A percentile compares a stretch with the other conserved stretches of the same genome.
phyloP scores from a whole-genome alignment of 2,888 invertebrate species.

The Noctua janthina region DNA sequence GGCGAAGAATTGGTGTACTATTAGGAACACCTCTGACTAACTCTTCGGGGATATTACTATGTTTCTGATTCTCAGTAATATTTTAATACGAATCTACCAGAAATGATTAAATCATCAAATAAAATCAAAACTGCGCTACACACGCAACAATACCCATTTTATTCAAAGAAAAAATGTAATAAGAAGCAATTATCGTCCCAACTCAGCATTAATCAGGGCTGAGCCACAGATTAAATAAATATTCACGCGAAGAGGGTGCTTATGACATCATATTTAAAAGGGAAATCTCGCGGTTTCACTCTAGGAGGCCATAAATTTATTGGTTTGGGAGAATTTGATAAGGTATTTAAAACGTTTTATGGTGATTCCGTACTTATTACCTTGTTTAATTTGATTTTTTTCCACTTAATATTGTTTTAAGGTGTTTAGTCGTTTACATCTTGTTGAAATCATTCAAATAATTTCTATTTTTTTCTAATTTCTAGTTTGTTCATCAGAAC shows the following conservation, averaged over 20 bases:
- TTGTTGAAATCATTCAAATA: neutral
- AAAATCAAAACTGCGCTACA: neutral
- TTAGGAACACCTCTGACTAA: neutral
- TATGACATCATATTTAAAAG: conserved; percentile 34
- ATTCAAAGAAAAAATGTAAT: conserved; percentile 32
- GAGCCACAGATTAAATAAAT: conserved; percentile 44
- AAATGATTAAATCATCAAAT: neutral
- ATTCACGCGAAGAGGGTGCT: conserved; percentile 32
- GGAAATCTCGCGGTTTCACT: conserved; percentile 18
- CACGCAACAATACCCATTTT: neutral
- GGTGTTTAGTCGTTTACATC: neutral
- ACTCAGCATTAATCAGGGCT: conserved; percentile 46
- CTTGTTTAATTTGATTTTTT: conserved; percentile 17
- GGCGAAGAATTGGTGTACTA: neutral
- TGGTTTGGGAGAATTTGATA: conserved; percentile 39
- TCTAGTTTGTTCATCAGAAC: neutral
- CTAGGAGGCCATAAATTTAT: conserved; percentile 42
- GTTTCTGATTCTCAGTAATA: too few relatives aligned
- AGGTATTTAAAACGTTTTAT: conserved; percentile 39
- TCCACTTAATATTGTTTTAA: neutral
- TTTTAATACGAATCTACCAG: neutral
- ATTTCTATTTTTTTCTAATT: too few relatives aligned
- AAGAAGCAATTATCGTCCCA: conserved; percentile 49
- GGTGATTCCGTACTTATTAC: conserved; percentile 18
- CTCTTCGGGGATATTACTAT: too few relatives aligned